Percentiles rank a stretch among this genome's conserved stretches.
phyloP scores from a whole-genome alignment of 2,888 invertebrate genomes.

The Nezara viridula region DNA sequence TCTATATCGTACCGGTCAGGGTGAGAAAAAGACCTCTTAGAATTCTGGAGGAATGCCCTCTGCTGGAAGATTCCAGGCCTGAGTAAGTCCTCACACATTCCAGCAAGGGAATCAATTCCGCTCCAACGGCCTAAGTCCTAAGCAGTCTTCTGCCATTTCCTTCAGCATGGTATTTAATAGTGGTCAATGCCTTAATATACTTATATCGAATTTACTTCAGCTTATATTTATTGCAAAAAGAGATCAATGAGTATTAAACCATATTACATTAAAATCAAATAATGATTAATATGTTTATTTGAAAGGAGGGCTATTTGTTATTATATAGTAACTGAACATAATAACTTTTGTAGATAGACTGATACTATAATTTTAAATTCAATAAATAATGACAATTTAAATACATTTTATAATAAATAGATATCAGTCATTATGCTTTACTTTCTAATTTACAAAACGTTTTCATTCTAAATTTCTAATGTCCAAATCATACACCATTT shows the following conservation, averaged over 20 bases:
- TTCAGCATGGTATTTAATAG: background rate
- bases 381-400: background rate
- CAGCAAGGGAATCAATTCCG: constrained; percentile 25
- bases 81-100: constrained; percentile 40
- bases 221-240: background rate
- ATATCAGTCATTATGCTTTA: no score
- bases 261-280: no score
- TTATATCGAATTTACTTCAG: background rate
- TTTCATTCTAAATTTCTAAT: no score
- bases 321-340: no score
- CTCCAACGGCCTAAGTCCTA: background rate
- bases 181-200: background rate
- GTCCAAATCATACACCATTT: no score
- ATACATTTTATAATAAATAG: background rate
- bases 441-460: no score
- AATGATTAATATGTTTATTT: no score
- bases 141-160: background rate
- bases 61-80: constrained; percentile 17
- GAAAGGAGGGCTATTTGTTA: no score
- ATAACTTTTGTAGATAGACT: background rate
- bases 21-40: constrained; percentile 8
- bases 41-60: constrained; percentile 16
- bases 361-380: background rate
- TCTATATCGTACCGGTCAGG: background rate
- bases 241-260: no score